These are phyloP conservation scores for Anorthoa munda DNA, from an alignment of 2,888 invertebrate species.

Conservation along the genomic window DNA sequence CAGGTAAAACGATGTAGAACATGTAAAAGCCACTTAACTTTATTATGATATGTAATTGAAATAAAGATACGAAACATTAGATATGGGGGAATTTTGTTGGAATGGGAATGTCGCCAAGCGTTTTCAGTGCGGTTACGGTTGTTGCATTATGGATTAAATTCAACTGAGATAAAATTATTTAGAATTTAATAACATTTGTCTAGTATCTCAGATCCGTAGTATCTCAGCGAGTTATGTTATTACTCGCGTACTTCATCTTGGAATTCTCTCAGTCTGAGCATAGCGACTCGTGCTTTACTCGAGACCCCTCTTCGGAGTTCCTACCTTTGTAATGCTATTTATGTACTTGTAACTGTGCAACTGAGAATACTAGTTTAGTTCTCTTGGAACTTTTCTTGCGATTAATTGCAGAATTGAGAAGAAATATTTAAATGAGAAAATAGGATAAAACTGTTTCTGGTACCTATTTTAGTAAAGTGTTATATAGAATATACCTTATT, in stretches of 20 bases:
- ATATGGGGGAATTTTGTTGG: conserved; percentile 41
- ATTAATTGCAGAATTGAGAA: no score
- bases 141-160: conserved; percentile 60
- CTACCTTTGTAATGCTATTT: background rate
- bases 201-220: conserved; percentile 13
- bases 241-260: conserved; percentile 37
- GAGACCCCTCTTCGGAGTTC: background rate
- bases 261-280: conserved; percentile 48
- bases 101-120: conserved; percentile 53
- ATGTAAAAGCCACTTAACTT: conserved; percentile 27
- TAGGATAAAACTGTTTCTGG: no score
- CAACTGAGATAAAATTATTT: conserved; percentile 48
- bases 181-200: conserved; percentile 55
- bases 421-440: background rate
- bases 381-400: background rate
- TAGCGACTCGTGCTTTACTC: conserved; percentile 28
- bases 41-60: conserved; percentile 27
- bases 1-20: conserved; percentile 30
- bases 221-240: conserved; percentile 50
- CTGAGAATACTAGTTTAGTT: background rate
- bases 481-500: no score
- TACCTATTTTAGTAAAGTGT: no score
- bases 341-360: conserved; percentile 9
- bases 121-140: conserved; percentile 27
- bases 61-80: conserved; percentile 37